A percentile compares a stretch with the other conserved stretches of the same genome.
phyloP scores from a whole-genome alignment of 2,797 vertebrate genomes.

The Urophycis tenuis region DNA sequence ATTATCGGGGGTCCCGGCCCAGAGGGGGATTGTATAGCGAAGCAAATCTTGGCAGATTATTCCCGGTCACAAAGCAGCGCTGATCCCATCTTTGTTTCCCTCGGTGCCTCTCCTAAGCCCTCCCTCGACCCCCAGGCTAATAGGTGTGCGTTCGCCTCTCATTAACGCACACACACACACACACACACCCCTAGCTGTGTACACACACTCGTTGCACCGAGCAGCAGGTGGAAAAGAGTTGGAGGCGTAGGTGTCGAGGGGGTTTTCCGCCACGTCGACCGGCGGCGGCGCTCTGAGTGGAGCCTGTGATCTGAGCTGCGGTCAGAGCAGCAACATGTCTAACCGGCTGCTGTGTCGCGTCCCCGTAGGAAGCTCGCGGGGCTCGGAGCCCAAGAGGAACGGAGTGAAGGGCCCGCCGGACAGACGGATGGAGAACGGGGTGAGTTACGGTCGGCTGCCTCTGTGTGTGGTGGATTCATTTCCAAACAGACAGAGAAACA shows the following conservation, averaged over 20 bases:
- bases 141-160: slow-evolving; percentile 26
- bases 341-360: slow-evolving; percentile 9
- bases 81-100: slow-evolving; percentile 48
- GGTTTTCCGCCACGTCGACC: no score
- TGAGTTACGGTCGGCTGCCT: slow-evolving; percentile 64
- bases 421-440: slow-evolving; percentile 86
- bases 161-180: neutral
- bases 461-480: neutral
- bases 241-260: neutral
- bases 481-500: no score
- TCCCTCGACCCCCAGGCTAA: slow-evolving; percentile 20
- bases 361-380: slow-evolving; percentile 72
- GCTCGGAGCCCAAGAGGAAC: slow-evolving; percentile 83
- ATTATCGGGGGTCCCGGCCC: slow-evolving; percentile 23
- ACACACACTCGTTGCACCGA: neutral
- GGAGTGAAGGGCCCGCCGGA: slow-evolving; percentile 80
- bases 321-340: slow-evolving; percentile 20
- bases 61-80: slow-evolving; percentile 48
- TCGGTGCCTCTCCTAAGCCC: slow-evolving; percentile 29
- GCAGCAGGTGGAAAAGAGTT: neutral
- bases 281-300: neutral
- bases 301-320: neutral
- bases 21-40: slow-evolving; percentile 39
- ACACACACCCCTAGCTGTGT: neutral
- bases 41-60: slow-evolving; percentile 57